These are phyloP conservation scores for Cheilosia soror DNA, from an alignment of 2,888 invertebrate genomes.

Conservation along the genomic window DNA sequence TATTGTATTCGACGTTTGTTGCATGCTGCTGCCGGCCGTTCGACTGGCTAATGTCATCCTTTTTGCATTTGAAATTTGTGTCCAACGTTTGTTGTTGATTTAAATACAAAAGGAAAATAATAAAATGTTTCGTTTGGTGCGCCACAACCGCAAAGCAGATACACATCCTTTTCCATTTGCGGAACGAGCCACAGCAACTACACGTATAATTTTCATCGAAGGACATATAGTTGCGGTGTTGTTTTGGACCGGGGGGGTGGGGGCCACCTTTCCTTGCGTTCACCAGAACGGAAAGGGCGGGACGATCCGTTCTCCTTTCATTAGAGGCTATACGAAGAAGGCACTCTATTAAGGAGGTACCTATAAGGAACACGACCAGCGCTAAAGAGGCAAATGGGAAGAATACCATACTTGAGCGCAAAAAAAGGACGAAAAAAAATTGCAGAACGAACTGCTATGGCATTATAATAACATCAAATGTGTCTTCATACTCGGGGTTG, in stretches of 20 bases:
- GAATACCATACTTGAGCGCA: neutral
- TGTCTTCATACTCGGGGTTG: constrained; percentile 64
- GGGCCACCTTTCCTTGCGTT: constrained; percentile 53
- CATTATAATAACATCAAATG: constrained; percentile 75
- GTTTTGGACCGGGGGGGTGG: neutral
- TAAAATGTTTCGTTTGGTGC: constrained; percentile 69
- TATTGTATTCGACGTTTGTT: constrained; percentile 46
- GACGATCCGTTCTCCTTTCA: constrained; percentile 54
- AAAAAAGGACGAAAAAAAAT: constrained; percentile 39
- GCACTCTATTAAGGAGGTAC: constrained; percentile 64
- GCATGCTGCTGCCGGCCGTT: constrained; percentile 18
- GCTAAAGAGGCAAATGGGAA: constrained; percentile 41
- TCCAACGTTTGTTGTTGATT: constrained; percentile 45
- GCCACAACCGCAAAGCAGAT: constrained; percentile 71
- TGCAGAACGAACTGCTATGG: constrained; percentile 72
- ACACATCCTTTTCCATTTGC: constrained; percentile 71
- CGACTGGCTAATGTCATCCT: constrained; percentile 17
- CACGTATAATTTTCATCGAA: constrained; percentile 70
- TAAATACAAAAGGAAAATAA: constrained; percentile 55
- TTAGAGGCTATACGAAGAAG: constrained; percentile 69
- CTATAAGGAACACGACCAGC: constrained; percentile 52
- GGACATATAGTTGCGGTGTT: constrained; percentile 44
- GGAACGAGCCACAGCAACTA: constrained; percentile 35
- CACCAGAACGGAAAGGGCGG: constrained; percentile 19
- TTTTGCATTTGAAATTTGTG: constrained; percentile 50